Evolutionary conservation across 2,113 vertebrate genomes (phyloP), one percentile per base, ranked within the genome.

Genomic region (Protomyctophum bolini): DNA sequence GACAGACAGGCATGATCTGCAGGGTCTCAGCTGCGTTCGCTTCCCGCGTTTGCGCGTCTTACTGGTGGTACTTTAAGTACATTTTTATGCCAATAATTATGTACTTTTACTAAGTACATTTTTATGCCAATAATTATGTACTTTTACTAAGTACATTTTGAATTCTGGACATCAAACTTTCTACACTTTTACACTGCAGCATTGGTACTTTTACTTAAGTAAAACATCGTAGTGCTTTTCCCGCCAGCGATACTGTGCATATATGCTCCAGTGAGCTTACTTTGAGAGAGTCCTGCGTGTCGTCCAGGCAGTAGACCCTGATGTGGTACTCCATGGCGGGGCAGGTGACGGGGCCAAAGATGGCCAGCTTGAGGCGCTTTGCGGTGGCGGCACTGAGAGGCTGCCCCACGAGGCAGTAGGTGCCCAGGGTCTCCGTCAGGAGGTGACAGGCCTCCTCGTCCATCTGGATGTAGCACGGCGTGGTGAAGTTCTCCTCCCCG

Each of bases 401-500:
- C 66, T 96, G 97, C 10, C 98, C 98, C n/a, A 96, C 95, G 59
- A 99, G 89, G 73, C 96, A 92, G 10, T 95, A 96, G 0, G 97
- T 98, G 52, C 96, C 94, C 68, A 98, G 94, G 0, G 93, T 98
- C 92, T 99, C 97, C 0, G 96, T 98, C 89, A 99, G 94, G 83
- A 99, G 94, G 86, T 99, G 98, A 90, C 97, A 99, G 51, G 97
- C 94, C 64, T 99, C 96, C 0, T 95, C 89, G 0, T 98, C 97
- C 94, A 99, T 89, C 84, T 99, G 98, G 80, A 99, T 93, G 64
- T 99, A 99, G 83, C 97, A 99, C 0, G 97, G 97, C 0, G 97
- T 98, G 10, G 96, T 99, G 89, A 98, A 98, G 79, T 98, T 98
- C 70, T 99, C 97, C 68, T 98, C 96, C 14, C 97, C 97, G 0